Conservation (phyloP, 2,888 invertebrate genomes). For the Lypha dubia region DNA sequence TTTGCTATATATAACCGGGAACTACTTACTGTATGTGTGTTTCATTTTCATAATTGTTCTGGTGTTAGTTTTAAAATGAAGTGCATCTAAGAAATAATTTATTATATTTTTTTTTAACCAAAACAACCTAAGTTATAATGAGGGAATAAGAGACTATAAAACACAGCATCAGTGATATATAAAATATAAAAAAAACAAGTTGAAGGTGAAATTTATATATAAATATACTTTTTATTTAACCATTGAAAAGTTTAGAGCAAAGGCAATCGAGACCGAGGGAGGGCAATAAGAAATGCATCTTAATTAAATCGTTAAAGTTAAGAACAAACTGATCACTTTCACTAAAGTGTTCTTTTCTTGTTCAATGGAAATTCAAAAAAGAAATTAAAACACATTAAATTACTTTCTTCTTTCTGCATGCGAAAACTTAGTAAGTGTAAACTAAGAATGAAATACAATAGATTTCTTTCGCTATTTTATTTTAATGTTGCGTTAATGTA, state of each 20-base stretch:
- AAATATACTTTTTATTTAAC: conserved; percentile 8
- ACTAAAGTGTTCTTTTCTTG: conserved; percentile 6
- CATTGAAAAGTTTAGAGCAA: neutral
- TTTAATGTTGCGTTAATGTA: conserved; percentile 5
- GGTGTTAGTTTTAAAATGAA: conserved; percentile 36
- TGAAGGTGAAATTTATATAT: conserved; percentile 9
- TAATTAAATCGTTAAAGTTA: conserved; percentile 49
- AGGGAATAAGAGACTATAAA: conserved; percentile 40
- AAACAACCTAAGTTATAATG: conserved; percentile 51
- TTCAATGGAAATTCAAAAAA: conserved; percentile 18
- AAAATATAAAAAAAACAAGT: neutral
- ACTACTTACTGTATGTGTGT: too few species aligned
- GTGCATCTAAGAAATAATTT: conserved; percentile 48
- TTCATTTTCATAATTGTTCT: neutral
- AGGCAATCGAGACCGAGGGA: neutral
- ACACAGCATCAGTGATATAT: conserved; percentile 26
- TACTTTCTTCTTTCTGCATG: neutral
- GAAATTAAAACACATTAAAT: conserved; percentile 26
- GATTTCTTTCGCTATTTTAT: neutral
- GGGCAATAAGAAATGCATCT: conserved; percentile 30
- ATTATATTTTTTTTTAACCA: conserved; percentile 26
- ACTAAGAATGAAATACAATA: neutral
- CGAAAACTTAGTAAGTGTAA: conserved; percentile 18
- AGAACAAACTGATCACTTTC: conserved; percentile 36
- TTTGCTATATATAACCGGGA: too few species aligned